phyloP scores from a whole-genome alignment of 2,797 vertebrate species.

The Chaenodraco wilsoni region DNA sequence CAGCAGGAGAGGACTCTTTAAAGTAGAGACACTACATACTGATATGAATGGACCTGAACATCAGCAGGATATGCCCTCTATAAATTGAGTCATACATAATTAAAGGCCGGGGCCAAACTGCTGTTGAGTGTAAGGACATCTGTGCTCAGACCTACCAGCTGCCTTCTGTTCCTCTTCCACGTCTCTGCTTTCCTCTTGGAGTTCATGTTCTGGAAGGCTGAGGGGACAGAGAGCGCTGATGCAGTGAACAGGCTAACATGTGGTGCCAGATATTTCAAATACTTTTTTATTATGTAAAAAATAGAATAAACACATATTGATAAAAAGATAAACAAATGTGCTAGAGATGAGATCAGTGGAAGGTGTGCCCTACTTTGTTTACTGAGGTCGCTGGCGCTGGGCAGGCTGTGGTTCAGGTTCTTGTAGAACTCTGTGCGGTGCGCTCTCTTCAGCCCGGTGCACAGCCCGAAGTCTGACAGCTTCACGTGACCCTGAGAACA shows the following conservation, averaged over 20 bases:
- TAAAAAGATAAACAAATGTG: neutral
- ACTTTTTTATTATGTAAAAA: neutral
- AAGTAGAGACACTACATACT: no score
- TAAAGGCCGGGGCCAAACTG: neutral
- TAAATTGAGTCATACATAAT: neutral
- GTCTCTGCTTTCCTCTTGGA: slow-evolving; percentile 99
- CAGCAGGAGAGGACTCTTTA: no score
- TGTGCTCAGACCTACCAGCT: slow-evolving; percentile 84
- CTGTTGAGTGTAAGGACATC: neutral
- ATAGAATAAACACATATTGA: neutral
- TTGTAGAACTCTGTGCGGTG: slow-evolving; percentile 98
- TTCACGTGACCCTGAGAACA: slow-evolving; percentile 93
- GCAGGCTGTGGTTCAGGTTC: slow-evolving; percentile 96
- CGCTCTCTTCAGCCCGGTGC: slow-evolving; percentile 96
- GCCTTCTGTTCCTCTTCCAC: slow-evolving; percentile 97
- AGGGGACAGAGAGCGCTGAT: neutral
- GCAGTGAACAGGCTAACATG: neutral
- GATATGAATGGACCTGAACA: no score
- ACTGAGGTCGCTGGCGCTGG: slow-evolving; percentile 97
- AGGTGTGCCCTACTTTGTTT: slow-evolving; percentile 79
- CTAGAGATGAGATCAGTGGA: slow-evolving; percentile 13
- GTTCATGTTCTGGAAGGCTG: slow-evolving; percentile 99
- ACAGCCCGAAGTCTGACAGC: slow-evolving; percentile 97
- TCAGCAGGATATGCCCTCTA: no score
- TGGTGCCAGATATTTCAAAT: neutral